Base-by-base conservation (phyloP, 2,888 invertebrate species). In the Rhamnusium bicolor region DNA sequence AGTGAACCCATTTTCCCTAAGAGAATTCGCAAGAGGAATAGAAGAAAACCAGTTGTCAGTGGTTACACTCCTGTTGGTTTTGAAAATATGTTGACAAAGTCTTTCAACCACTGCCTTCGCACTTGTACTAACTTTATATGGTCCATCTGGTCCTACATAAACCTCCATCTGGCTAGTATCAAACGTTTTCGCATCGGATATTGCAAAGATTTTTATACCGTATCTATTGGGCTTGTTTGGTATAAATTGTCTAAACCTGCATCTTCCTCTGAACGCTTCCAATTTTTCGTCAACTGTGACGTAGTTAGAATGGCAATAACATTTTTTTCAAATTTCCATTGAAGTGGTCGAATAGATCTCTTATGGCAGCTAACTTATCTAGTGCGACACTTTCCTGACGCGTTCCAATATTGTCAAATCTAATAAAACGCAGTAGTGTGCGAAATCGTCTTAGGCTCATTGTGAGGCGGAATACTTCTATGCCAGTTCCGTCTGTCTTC, bases 401-500 rank as follows among this genome's bases (percentile, higher is more conserved):
- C 29, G 21, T 69, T 18, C 63, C 19, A 19, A 63, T 27, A 54
- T 70, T 21, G 40, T 66, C 66, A 66, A 66, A 71, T 19, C n/a
- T n/a, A n/a, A n/a, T n/a, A n/a, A n/a, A n/a, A n/a, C n/a, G n/a
- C n/a, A n/a, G n/a, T n/a, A n/a, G n/a, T n/a, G n/a, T n/a, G n/a
- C 58, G 51, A 47, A 70, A 63, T 27, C 47, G 29, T 40, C 27
- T 40, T 32, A 54, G 19, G 40, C 16, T 54, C 70, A 70, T 63
- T 14, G 47, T 63, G 7, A 56, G 24, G 3, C 56, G 54, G 46
- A 65, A 70, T 63, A 27, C 29, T 51, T 61, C 53, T 0, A 69
- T 62, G 32, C 69, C 54, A 32, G 62, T 69, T 27, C 69, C 62
- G 49, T 69, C 62, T 10, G 61, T 69, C 49, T 61, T 51, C 69